Evolutionary conservation across 2,888 invertebrate species (phyloP), one percentile per base, ranked within the genome.

Genomic region (Melinaea menophilus): DNA sequence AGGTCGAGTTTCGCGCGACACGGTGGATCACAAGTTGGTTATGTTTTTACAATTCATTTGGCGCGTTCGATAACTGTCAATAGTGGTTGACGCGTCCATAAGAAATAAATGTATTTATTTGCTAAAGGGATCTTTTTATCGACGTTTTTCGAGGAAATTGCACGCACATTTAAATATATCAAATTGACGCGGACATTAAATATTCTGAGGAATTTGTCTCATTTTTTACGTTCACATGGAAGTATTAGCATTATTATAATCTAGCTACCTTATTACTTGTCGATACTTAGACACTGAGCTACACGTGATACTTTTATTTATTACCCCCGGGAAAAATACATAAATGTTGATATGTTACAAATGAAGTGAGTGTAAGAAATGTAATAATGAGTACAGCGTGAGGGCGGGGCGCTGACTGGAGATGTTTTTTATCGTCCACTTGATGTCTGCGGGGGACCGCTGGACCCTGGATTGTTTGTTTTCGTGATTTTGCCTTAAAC

Each of bases 51-150:
- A 77, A 84, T 84, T 84, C 85, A 77, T 83, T 86, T 80, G 76
- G 76, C 80, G 79, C 79, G 74, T 73, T 80, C 84, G 81, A 84
- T 85, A 85, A 84, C 85, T 86, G 86, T 86, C 86, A 81, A 83
- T 85, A 75, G 79, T 58, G 63, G 72, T 73, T 73, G 73, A 70
- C 70, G 73, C 77, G 75, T 79, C 76, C 76, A 81, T 85, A 81
- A 79, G 79, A 81, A 79, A 82, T 82, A 71, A 70, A 74, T 78
- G 76, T 82, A 82, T 86, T 82, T 86, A 87, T 86, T 86, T 82
- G 80, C 76, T 71, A 74, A 73, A 78, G 79, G 80, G 80, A 78
- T 76, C 73, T 73, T 78, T 82, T 82, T 80, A 81, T 80, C 67
- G 78, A 64, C 65, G 71, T 70, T 73, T 75, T 88, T 84, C 86